A percentile compares a stretch with the other conserved stretches of the same genome.
Evolutionary conservation across 2,888 invertebrate genomes (phyloP).

Genomic region (Cecidostiba fungosa): DNA sequence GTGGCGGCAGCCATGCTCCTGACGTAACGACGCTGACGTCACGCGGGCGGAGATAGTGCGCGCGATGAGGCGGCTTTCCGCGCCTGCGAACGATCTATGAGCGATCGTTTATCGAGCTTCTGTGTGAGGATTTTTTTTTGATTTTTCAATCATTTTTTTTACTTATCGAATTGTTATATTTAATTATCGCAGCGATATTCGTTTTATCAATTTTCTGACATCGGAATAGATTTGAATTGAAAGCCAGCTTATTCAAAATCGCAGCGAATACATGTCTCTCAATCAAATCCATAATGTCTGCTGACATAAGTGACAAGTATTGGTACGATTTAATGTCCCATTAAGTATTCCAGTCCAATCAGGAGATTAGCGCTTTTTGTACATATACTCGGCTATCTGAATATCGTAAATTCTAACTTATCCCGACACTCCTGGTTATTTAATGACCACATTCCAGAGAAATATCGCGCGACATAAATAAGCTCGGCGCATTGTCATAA

Average conservation of each 20-base stretch:
- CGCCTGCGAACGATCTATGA: background rate
- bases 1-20: background rate
- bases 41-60: background rate
- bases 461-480: constrained; percentile 1
- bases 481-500: background rate
- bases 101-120: background rate
- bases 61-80: background rate
- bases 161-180: background rate
- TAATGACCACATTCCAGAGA: constrained; percentile 26
- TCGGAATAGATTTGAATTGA: background rate
- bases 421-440: constrained; percentile 20
- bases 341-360: constrained; percentile 28
- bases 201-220: too few species aligned
- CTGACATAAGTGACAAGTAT: constrained; percentile 23
- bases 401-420: constrained; percentile 28
- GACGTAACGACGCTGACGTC: constrained; percentile 30
- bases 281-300: background rate
- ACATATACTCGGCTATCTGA: constrained; percentile 7
- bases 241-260: too few species aligned
- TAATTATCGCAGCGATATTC: background rate
- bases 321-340: constrained; percentile 3
- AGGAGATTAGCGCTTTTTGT: constrained; percentile 27
- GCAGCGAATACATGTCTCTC: background rate
- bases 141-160: background rate
- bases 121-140: background rate